A percentile compares a stretch with the other conserved stretches of the same genome.
These are phyloP conservation scores for Amphilophus citrinellus DNA, from an alignment of 2,113 vertebrate species.

Conservation along the genomic window DNA sequence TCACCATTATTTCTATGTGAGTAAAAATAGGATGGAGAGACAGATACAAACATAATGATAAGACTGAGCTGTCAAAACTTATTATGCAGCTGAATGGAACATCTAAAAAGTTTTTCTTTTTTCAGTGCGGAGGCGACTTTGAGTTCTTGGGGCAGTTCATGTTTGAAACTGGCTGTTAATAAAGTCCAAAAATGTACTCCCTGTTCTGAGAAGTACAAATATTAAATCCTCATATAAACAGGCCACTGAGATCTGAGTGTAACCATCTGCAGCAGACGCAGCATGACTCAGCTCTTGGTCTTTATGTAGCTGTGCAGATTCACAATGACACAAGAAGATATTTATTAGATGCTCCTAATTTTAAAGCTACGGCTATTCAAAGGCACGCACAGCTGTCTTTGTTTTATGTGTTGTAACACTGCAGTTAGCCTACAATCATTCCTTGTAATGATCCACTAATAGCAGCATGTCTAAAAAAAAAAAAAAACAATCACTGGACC, in stretches of 20 bases:
- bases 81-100: conserved; percentile 5
- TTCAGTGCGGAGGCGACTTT: conserved; percentile 11
- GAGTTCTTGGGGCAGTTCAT: background rate
- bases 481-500: conserved; percentile 37
- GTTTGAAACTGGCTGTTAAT: conserved; percentile 21
- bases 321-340: conserved; percentile 7
- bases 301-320: conserved; percentile 1
- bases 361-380: background rate
- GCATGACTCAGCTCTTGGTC: background rate
- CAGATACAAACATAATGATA: background rate
- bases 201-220: conserved; percentile 9
- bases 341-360: conserved; percentile 24
- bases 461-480: conserved; percentile 29
- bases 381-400: conserved; percentile 8
- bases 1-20: background rate
- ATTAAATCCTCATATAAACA: background rate
- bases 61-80: conserved; percentile 42
- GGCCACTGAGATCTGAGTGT: background rate
- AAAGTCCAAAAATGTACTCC: conserved; percentile 17
- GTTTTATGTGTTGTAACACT: conserved; percentile 27
- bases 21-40: background rate
- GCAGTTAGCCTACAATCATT: conserved; percentile 47
- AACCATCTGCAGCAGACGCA: background rate
- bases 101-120: background rate
- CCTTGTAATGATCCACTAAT: conserved; percentile 43